Evolutionary conservation across 2,113 vertebrate species (phyloP).

Genomic region (Meleagris gallopavo): DNA sequence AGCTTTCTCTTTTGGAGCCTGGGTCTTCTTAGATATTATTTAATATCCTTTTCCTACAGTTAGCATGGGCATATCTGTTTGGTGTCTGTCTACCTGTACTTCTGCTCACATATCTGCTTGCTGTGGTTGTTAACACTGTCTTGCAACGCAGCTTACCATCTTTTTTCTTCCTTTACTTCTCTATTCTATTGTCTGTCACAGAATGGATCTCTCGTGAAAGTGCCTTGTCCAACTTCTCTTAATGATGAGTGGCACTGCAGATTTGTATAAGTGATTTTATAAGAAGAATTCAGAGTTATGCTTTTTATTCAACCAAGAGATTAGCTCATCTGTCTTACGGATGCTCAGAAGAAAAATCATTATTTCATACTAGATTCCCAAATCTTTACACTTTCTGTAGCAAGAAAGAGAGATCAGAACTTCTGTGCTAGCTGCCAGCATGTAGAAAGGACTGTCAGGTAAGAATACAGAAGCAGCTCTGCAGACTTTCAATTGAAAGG

Average conservation of each 20-base stretch:
- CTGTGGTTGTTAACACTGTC: not conserved
- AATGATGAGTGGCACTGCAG: not conserved
- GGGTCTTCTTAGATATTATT: not conserved
- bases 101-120: fast-evolving
- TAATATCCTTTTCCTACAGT: not conserved
- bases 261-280: not conserved
- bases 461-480: not conserved
- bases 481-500: not conserved
- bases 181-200: not conserved
- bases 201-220: not conserved
- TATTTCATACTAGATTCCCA: not conserved
- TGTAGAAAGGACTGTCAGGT: not conserved
- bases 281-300: not conserved
- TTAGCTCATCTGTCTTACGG: not conserved
- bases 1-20: not conserved
- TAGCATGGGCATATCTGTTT: not conserved
- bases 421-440: not conserved
- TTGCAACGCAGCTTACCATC: not conserved
- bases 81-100: not conserved
- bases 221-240: not conserved
- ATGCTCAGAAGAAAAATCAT: not conserved
- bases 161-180: not conserved
- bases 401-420: not conserved
- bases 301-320: not conserved
- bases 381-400: not conserved